Conservation (phyloP, 2,888 invertebrate species). For the Metopia argyrocephala region DNA sequence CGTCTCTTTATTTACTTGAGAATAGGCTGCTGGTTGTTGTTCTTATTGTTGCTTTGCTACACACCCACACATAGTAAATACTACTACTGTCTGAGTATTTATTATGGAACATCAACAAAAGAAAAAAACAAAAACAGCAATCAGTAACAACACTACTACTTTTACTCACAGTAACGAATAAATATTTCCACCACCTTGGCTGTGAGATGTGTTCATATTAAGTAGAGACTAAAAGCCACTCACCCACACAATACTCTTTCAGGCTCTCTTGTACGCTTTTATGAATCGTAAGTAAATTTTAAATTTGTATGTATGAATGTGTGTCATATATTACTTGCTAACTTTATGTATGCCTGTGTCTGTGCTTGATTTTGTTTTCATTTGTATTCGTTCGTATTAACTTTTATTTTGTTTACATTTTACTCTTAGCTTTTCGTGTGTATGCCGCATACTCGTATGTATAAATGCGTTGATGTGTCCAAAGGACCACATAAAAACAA, state of each 20-base stretch:
- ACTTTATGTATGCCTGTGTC: neutral
- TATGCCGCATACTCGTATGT: neutral
- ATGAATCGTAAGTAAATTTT: conserved; percentile 6
- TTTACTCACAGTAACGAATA: conserved; percentile 12
- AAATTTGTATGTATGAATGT: neutral
- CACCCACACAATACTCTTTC: conserved; percentile 40
- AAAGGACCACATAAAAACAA: conserved; percentile 2
- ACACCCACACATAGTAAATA: conserved; percentile 45
- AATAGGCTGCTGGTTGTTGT: conserved; percentile 20
- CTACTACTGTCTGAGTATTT: conserved; percentile 36
- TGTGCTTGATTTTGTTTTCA: conserved; percentile 4
- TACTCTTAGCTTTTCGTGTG: conserved; percentile 11
- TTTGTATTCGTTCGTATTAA: conserved; percentile 27
- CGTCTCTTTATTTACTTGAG: conserved; percentile 49
- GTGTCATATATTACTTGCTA: neutral
- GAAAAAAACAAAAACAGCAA: neutral
- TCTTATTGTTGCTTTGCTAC: conserved; percentile 8
- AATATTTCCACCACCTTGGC: conserved; percentile 40
- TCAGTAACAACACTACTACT: neutral
- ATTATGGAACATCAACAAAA: conserved; percentile 19
- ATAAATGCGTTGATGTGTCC: neutral
- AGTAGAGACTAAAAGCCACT: conserved; percentile 11
- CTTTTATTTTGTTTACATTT: conserved; percentile 52
- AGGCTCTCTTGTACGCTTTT: conserved; percentile 35
- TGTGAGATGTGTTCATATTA: too few species aligned